Percentiles rank a stretch among this genome's conserved stretches.
Conservation (phyloP, 2,888 invertebrate genomes). For the Synergus umbraculus region DNA sequence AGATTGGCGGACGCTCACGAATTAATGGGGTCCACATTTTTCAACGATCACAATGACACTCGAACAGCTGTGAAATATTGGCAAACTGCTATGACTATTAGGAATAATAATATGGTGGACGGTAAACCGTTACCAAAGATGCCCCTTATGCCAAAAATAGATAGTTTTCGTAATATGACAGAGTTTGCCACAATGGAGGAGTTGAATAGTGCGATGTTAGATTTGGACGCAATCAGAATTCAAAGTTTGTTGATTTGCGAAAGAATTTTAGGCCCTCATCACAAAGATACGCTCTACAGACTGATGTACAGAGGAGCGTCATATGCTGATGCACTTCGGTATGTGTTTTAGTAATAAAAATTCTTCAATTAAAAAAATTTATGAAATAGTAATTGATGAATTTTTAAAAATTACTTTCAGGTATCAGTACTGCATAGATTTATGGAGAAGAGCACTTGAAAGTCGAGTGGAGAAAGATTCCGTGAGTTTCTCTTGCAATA, state of each 20-base stretch:
- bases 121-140: constrained; percentile 78
- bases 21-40: constrained; percentile 91
- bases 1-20: constrained; percentile 92
- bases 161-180: constrained; percentile 83
- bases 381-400: background rate
- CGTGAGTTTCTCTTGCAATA: constrained; percentile 74
- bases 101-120: constrained; percentile 71
- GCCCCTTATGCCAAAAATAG: constrained; percentile 79
- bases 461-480: constrained; percentile 89
- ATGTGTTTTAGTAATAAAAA: background rate
- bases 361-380: background rate
- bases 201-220: constrained; percentile 85
- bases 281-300: constrained; percentile 92
- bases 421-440: constrained; percentile 90
- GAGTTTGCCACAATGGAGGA: constrained; percentile 88
- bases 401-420: constrained; percentile 57
- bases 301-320: constrained; percentile 86
- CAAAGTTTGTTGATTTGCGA: constrained; percentile 93
- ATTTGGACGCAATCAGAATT: constrained; percentile 91
- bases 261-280: constrained; percentile 89
- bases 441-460: constrained; percentile 91
- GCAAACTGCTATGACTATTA: constrained; percentile 87
- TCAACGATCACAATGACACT: constrained; percentile 91
- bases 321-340: constrained; percentile 84
- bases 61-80: constrained; percentile 86